phyloP scores from a whole-genome alignment of 2,113 vertebrate genomes.

The Collichthys lucidus region DNA sequence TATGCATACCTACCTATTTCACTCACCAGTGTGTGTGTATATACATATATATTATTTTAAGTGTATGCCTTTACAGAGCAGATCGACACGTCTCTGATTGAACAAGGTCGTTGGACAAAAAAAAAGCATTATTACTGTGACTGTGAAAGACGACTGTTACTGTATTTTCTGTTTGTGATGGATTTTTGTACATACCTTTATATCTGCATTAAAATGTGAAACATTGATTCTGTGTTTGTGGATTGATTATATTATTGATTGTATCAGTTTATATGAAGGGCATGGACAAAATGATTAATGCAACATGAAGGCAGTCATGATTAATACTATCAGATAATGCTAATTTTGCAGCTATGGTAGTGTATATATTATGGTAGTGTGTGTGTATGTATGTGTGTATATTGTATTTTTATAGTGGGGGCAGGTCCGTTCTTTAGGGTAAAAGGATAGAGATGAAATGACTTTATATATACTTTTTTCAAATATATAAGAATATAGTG shows the following conservation, averaged over 20 bases:
- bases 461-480: too few species aligned
- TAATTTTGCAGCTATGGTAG: too few species aligned
- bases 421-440: too few species aligned
- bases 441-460: too few species aligned
- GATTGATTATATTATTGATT: not conserved
- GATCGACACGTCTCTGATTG: not conserved
- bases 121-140: slow-evolving; percentile 29
- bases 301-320: too few species aligned
- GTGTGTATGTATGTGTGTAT: too few species aligned
- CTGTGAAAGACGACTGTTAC: slow-evolving; percentile 49
- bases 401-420: too few species aligned
- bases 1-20: slow-evolving; percentile 4
- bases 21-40: not conserved
- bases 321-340: too few species aligned
- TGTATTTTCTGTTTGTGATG: slow-evolving; percentile 25
- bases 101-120: not conserved
- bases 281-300: not conserved
- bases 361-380: too few species aligned
- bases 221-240: not conserved
- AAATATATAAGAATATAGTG: too few species aligned
- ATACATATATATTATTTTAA: not conserved
- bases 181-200: slow-evolving; percentile 48
- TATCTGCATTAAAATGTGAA: slow-evolving; percentile 38
- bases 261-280: too few species aligned
- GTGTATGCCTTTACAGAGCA: slow-evolving; percentile 43